Evolutionary conservation across 2,113 vertebrate genomes (phyloP).

Genomic region (Tupaia tana): DNA sequence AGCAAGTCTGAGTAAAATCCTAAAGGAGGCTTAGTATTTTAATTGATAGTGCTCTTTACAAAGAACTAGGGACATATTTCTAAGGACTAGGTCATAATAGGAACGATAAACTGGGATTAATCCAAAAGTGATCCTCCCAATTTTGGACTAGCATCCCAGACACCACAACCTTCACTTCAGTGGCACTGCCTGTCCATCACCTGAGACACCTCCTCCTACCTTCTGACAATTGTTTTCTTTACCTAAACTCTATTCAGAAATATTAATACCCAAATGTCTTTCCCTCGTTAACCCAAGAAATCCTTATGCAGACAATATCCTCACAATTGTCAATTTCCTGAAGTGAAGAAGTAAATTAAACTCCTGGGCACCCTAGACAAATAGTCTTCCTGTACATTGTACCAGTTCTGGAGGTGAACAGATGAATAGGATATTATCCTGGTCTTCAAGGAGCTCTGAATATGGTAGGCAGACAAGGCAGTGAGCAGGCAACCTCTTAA

Average conservation of each 20-base stretch:
- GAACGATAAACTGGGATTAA: background rate
- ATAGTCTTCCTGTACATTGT: background rate
- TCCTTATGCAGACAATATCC: background rate
- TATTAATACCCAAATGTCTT: background rate
- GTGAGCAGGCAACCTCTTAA: background rate
- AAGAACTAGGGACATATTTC: background rate
- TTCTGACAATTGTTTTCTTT: background rate
- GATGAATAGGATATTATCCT: background rate
- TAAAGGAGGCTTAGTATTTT: background rate
- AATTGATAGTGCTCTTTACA: background rate
- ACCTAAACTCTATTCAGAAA: background rate
- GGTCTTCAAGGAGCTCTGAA: background rate
- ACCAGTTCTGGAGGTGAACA: background rate
- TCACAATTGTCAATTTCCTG: background rate
- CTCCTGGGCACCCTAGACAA: background rate
- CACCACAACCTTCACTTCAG: background rate
- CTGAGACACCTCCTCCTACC: background rate
- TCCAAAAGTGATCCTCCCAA: background rate
- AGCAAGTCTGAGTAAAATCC: background rate
- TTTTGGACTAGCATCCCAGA: background rate
- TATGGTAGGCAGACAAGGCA: background rate
- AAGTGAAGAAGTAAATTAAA: background rate
- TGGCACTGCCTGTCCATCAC: too few relatives aligned
- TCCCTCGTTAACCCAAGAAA: background rate
- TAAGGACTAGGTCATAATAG: background rate